Conservation (phyloP, 1,140 invertebrate species). For the Trialeurodes vaporariorum region DNA sequence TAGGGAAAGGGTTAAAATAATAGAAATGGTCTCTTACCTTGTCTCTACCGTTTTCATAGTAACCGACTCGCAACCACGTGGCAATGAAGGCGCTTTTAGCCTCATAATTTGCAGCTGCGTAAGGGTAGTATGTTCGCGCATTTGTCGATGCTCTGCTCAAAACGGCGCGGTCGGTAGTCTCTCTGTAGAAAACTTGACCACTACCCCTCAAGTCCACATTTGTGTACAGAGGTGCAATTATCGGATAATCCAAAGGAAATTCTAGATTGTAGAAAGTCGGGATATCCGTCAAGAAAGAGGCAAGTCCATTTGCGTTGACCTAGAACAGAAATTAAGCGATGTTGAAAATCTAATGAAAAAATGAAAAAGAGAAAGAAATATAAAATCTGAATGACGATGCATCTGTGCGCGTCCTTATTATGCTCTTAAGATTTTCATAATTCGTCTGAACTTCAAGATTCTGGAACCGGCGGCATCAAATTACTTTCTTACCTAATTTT, state of each 20-base stretch:
- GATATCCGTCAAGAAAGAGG: conserved; percentile 81
- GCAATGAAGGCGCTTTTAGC: conserved; percentile 54
- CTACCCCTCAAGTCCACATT: conserved; percentile 71
- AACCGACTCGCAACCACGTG: conserved; percentile 63
- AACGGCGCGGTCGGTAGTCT: conserved; percentile 51
- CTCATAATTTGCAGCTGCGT: conserved; percentile 47
- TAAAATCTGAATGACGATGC: neutral
- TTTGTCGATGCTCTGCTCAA: conserved; percentile 51
- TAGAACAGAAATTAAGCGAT: conserved; percentile 33
- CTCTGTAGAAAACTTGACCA: conserved; percentile 66
- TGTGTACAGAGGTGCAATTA: conserved; percentile 81
- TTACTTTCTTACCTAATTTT: too few species aligned
- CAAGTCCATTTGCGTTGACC: conserved; percentile 82
- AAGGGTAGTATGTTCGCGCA: conserved; percentile 55
- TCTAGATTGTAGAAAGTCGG: conserved; percentile 73
- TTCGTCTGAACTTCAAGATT: too few species aligned
- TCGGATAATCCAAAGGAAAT: conserved; percentile 79
- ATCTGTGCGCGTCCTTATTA: neutral
- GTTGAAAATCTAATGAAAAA: conserved; percentile 6
- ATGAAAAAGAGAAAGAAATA: neutral
- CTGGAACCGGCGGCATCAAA: too few species aligned
- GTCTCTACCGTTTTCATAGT: conserved; percentile 43
- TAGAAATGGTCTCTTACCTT: too few species aligned
- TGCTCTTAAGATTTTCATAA: neutral
- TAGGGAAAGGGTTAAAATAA: too few species aligned